phyloP scores from a whole-genome alignment of 2,113 vertebrate genomes.

The Tonatia bakeri region DNA sequence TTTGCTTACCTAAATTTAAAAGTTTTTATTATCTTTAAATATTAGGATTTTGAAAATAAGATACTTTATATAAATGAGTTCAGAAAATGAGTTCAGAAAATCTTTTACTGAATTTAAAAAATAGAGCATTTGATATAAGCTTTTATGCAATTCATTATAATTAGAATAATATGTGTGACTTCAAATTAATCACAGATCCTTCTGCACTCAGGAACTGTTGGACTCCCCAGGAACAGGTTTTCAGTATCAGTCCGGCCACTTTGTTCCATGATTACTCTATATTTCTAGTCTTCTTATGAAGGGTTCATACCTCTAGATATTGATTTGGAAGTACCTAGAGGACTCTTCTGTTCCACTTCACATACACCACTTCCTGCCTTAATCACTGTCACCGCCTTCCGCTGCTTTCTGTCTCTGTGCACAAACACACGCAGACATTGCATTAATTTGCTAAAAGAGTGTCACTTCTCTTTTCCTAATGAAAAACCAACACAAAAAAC shows the following conservation, averaged over 20 bases:
- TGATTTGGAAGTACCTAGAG: background rate
- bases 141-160: background rate
- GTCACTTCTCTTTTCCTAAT: background rate
- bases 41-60: background rate
- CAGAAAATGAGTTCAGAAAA: slow-evolving; percentile 5
- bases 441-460: background rate
- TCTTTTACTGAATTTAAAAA: background rate
- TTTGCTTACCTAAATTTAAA: background rate
- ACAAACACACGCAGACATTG: background rate
- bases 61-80: background rate
- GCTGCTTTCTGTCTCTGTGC: background rate
- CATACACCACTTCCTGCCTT: background rate
- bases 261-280: background rate
- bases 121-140: background rate
- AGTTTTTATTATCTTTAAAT: background rate
- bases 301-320: background rate
- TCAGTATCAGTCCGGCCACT: background rate
- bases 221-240: background rate
- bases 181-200: background rate
- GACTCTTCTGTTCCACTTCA: background rate
- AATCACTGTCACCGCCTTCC: background rate
- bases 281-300: background rate
- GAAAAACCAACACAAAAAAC: background rate
- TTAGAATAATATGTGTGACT: background rate
- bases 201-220: background rate